These are phyloP conservation scores for Epistrophella euchroma DNA, from an alignment of 2,888 invertebrate species.

Conservation along the genomic window DNA sequence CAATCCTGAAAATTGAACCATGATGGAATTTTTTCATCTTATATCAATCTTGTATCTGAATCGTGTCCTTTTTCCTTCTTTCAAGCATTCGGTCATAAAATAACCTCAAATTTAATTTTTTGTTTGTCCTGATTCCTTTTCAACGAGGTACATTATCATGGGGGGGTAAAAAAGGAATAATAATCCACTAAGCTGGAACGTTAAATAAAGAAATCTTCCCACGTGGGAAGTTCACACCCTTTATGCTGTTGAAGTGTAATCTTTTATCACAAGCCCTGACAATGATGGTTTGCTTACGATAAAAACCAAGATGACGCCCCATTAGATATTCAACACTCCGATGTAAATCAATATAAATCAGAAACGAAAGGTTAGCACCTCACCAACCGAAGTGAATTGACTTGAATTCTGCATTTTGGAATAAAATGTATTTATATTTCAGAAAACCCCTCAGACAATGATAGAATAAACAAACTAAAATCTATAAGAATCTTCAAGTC, in stretches of 20 bases:
- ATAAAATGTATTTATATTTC: background rate
- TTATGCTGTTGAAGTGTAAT: slow-evolving; percentile 46
- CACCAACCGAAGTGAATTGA: background rate
- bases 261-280: slow-evolving; percentile 48
- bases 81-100: slow-evolving; percentile 47
- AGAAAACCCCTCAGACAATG: background rate
- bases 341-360: slow-evolving; percentile 69
- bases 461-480: background rate
- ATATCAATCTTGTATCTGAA: background rate
- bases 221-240: slow-evolving; percentile 9
- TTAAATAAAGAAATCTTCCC: slow-evolving; percentile 43
- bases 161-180: slow-evolving; percentile 47
- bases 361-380: background rate
- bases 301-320: slow-evolving; percentile 59
- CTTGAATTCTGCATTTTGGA: slow-evolving; percentile 16
- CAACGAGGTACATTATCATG: slow-evolving; percentile 27
- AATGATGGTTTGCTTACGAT: slow-evolving; percentile 36
- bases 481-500: background rate
- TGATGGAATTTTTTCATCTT: background rate
- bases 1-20: background rate
- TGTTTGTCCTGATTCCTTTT: slow-evolving; percentile 51
- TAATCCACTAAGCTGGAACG: slow-evolving; percentile 64
- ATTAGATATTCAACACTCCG: slow-evolving; percentile 67
- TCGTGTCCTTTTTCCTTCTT: slow-evolving; percentile 26
- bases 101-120: slow-evolving; percentile 68